Conservation (phyloP, 2,888 invertebrate genomes). For the Agrenia bidenticulata region DNA sequence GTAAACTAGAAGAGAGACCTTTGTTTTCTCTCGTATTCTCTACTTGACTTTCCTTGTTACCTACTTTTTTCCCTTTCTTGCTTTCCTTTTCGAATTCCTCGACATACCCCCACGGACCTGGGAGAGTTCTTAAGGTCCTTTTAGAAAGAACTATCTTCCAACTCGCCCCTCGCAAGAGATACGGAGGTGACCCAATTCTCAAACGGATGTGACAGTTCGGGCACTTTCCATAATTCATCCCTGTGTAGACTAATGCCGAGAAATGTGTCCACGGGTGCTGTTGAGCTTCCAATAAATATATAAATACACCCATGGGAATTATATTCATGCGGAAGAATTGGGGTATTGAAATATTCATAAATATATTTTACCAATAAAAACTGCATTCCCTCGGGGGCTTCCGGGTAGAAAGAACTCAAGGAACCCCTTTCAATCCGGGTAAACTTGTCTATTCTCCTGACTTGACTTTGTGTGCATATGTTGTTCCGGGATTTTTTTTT, state of each 20-base stretch:
- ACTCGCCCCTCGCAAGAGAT: neutral
- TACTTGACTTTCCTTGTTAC: neutral
- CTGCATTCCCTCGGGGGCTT: neutral
- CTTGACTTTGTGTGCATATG: too few species aligned
- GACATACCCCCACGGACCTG: too few species aligned
- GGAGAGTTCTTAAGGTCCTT: too few species aligned
- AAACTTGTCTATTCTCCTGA: too few species aligned
- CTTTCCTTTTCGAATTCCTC: neutral
- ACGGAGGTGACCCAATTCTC: conserved; percentile 20
- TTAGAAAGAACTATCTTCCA: neutral
- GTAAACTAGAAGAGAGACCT: conserved; percentile 10
- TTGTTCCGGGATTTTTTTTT: too few species aligned
- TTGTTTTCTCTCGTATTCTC: conserved; percentile 13
- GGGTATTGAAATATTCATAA: conserved; percentile 22
- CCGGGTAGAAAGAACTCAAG: too few species aligned
- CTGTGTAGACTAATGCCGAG: neutral
- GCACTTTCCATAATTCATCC: conserved; percentile 25
- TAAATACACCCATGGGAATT: too few species aligned
- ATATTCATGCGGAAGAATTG: too few species aligned
- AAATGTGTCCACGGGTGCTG: neutral
- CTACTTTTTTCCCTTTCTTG: neutral
- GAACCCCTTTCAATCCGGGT: too few species aligned
- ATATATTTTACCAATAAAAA: conserved; percentile 20
- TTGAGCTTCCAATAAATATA: neutral
- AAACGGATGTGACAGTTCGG: conserved; percentile 9